phyloP scores from a whole-genome alignment of 2,888 invertebrate species.

The Ptilodon capucinus region DNA sequence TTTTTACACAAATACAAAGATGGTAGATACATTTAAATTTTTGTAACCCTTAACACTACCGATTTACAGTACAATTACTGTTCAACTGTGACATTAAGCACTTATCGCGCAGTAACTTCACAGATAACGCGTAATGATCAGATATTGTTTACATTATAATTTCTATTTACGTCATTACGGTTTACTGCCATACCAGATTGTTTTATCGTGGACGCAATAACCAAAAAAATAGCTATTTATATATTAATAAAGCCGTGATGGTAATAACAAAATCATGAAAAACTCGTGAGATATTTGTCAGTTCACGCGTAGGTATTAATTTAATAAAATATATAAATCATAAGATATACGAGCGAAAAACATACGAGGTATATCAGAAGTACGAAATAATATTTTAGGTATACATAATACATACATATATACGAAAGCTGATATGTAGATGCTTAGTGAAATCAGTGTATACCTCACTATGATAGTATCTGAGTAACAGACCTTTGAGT shows the following conservation, averaged over 20 bases:
- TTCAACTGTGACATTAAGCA: conserved; percentile 35
- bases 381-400: no score
- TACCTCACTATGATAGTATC: no score
- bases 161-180: conserved; percentile 25
- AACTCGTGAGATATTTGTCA: neutral
- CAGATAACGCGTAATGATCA: conserved; percentile 30
- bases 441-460: no score
- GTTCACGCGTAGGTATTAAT: no score
- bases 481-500: no score
- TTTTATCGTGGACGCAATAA: conserved; percentile 4
- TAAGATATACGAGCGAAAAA: no score
- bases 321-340: no score
- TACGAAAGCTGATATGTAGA: no score
- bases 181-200: conserved; percentile 16
- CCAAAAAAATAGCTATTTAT: neutral
- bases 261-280: conserved; percentile 5
- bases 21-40: neutral
- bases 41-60: conserved; percentile 1
- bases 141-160: conserved; percentile 21
- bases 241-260: conserved; percentile 6
- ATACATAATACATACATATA: no score
- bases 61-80: conserved; percentile 25
- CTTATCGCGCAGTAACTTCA: conserved; percentile 22
- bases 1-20: no score
- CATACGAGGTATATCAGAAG: no score